Base-by-base conservation (phyloP, 2,797 vertebrate genomes). In the Enteromius radiatus region DNA sequence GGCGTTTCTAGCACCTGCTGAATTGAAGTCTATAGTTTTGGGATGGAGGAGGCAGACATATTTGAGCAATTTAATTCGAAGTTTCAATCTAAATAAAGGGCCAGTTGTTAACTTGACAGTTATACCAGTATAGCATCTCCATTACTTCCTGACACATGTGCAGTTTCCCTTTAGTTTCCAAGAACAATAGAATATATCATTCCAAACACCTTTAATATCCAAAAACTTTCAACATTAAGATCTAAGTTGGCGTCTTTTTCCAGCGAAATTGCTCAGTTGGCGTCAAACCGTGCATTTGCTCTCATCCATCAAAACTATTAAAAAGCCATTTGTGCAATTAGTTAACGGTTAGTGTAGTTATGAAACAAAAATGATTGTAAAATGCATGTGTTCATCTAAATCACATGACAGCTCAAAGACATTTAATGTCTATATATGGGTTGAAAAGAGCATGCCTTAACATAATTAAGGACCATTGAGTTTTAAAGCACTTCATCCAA, bases 271-370 rank as follows among this genome's bases (percentile, higher is more conserved):
- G 31, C 45, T 81, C 1, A 52, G 21, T 10, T 75, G 80, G 70
- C 7, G 5, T 65, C 69, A 65, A 59, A 52, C 63, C 21, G 7
- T 14, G 21, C 21, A 52, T 78, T 26, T 15, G 10, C 43, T 43
- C 45, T 65, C 59, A 81, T 81, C n/a, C 61, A 75, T 81, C 80
- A 54, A 74, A 75, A 52, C 45, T 41, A 28, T 75, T 6, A 54
- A 54, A 65, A 65, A 23, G 15, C 54, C 12, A 54, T 43, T 56
- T 52, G 11, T n/a, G 45, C 23, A 56, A 76, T 67, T 54, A 63
- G 43, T 52, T 74, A 47, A 81, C 5, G 6, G 26, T 80, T 59
- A 33, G 31, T 54, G 11, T 19, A 69, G 15, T 43, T 10, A 59
- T 31, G 26, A 64, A 63, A 47, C 3, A 6, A 36, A 78, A 14